Base-by-base conservation (phyloP, 2,797 vertebrate genomes). In the Halcyon smyrnensis region DNA sequence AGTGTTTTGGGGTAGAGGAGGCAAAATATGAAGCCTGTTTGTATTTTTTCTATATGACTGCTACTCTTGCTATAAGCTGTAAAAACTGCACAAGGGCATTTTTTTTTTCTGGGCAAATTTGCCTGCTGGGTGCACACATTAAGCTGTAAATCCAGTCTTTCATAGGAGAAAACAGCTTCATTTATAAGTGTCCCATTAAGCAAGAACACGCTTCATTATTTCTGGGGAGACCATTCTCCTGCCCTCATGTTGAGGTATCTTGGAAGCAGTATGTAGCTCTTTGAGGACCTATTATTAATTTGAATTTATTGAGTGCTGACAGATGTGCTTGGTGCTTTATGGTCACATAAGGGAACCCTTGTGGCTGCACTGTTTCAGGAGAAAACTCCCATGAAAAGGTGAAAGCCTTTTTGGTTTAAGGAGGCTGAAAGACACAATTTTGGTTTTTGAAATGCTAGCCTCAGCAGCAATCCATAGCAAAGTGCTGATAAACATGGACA, bases 291-390 rank as follows among this genome's bases (percentile, higher is more conserved):
- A 93, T 95, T 94, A 95, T 94, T 95, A 95, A 92, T 87, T 77
- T 90, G 34, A 74, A 93, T 95, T 96, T 96, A 95, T 87, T 87
- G 86, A 89, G 96, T 95, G 93, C 81, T 94, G 96, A 94, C 81
- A 96, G 96, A 92, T 27, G 45, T 57, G 64, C 11, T 2, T 80
- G 75, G 63, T 39, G 13, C 84, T 94, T 95, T 93, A 94, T 5
- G 3, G 45, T 57, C 74, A 74, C 82, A 95, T 84, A 96, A 96
- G 88, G 86, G 90, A 96, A 83, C 83, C 86, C 51, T 95, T 96
- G 91, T 95, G 64, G 34, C 88, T 90, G 41, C 60, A 80, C 34
- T 53, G 36, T 87, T 96, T 93, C 86, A 60, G 70, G 53, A 71
- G 77, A 93, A 96, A 94, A 87, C 60, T 91, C 53, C 32, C 32